Evolutionary conservation across 2,888 invertebrate species (phyloP).

Genomic region (Odontocerum albicorne): DNA sequence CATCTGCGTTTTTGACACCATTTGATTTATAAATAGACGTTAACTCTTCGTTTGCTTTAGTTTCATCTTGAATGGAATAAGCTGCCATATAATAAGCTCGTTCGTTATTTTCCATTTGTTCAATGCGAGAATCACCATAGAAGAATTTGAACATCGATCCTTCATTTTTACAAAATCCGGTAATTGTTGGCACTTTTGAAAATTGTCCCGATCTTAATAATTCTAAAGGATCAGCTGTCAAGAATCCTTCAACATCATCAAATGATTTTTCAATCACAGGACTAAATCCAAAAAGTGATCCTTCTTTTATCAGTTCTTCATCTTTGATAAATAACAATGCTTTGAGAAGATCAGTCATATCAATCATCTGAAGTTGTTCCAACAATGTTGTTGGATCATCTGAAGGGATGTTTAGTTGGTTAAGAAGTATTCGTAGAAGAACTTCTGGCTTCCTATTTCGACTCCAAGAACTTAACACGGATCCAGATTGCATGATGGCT

Average conservation of each 20-base stretch:
- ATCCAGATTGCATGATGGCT: constrained; percentile 29
- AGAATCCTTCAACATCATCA: constrained; percentile 16
- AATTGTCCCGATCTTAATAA: constrained; percentile 47
- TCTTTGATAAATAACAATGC: constrained; percentile 2
- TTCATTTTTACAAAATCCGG: constrained; percentile 59
- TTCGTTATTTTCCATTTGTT: constrained; percentile 2
- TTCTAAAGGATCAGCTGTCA: constrained; percentile 48
- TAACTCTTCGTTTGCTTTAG: constrained; percentile 44
- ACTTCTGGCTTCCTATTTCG: no score
- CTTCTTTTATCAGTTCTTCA: neutral
- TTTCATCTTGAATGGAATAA: constrained; percentile 40
- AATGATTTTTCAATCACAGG: constrained; percentile 29
- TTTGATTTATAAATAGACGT: constrained; percentile 42
- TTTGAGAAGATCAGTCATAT: constrained; percentile 32
- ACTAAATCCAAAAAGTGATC: constrained; percentile 41
- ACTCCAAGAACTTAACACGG: constrained; percentile 26
- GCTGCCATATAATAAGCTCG: constrained; percentile 11
- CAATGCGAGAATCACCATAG: constrained; percentile 1
- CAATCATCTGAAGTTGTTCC: no score
- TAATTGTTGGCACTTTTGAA: constrained; percentile 53
- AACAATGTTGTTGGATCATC: no score
- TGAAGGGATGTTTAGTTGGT: no score
- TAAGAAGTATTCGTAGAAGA: no score
- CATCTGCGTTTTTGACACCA: constrained; percentile 13
- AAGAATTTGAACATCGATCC: constrained; percentile 45